Evolutionary conservation across 2,113 vertebrate species (phyloP), one percentile per base, ranked within the genome.

Genomic region (Tenrec ecaudatus): DNA sequence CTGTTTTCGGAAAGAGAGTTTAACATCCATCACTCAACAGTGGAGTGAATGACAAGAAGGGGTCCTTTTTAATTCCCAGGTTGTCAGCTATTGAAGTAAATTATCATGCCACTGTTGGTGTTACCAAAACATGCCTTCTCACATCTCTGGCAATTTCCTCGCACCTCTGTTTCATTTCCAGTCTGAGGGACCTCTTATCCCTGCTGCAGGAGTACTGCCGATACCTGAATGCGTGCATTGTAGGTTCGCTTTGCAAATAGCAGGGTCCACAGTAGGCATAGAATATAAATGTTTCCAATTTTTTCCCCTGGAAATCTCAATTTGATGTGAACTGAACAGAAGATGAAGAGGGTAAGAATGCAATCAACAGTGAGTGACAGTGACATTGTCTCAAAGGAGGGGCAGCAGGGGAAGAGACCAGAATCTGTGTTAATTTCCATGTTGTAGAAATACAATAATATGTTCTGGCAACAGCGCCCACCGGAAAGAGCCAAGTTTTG

Each of bases 81-180:
- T 88, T 95, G 93, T 95, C 64, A 75, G 77, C 60, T 97, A 95
- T 91, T 97, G 93, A 96, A 97, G 97, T 96, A 93, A 97, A 97
- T 97, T 93, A 83, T 43, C 40, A 2, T 97, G 68, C 93, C 76
- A 14, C 33, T 58, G 43, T 88, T 96, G 91, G 64, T 90, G 0
- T 97, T 95, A 96, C 94, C 91, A 92, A 86, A 95, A 92, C 88
- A 90, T 58, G 53, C 92, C 94, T 97, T 95, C 87, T 97, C 94
- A 94, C 86, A 95, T 84, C 75, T 97, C 71, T 95, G 94, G 91
- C 92, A 96, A 93, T 97, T 97, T 97, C 22, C 93, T 96, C 88
- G 96, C 7, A 38, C 57, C 64, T 87, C n/a, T 88, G 89, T 81
- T 86, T 90, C 62, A 76, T 93, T 82, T 90, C 88, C 38, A 5